These are phyloP conservation scores for Merodon equestris DNA, from an alignment of 2,888 invertebrate species.

Conservation along the genomic window DNA sequence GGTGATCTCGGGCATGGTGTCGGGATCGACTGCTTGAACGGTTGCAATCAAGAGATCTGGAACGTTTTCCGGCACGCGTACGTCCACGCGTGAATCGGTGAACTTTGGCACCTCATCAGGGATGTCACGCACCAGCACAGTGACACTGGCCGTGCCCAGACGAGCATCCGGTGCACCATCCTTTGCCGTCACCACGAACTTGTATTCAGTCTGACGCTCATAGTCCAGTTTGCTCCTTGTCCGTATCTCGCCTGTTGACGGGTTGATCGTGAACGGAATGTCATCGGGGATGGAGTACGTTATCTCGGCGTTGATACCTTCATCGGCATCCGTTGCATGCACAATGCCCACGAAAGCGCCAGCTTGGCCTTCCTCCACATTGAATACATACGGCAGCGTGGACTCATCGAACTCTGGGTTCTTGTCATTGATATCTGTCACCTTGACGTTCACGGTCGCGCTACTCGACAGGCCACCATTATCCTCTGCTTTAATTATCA, in stretches of 20 bases:
- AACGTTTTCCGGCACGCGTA: slow-evolving; percentile 91
- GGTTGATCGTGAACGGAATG: slow-evolving; percentile 89
- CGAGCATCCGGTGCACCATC: slow-evolving; percentile 92
- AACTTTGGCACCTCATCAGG: slow-evolving; percentile 91
- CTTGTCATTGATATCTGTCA: slow-evolving; percentile 95
- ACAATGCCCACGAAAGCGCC: slow-evolving; percentile 87
- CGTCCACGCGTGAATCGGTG: slow-evolving; percentile 85
- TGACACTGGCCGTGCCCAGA: slow-evolving; percentile 91
- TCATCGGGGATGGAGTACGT: slow-evolving; percentile 89
- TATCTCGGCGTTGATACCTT: slow-evolving; percentile 90
- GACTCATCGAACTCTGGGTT: slow-evolving; percentile 91
- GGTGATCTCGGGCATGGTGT: slow-evolving; percentile 89
- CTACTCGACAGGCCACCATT: slow-evolving; percentile 89
- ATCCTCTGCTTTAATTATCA: slow-evolving; percentile 93
- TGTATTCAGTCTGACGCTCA: slow-evolving; percentile 86
- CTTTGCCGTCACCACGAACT: slow-evolving; percentile 91
- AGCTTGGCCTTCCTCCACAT: slow-evolving; percentile 86
- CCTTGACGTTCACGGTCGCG: slow-evolving; percentile 91
- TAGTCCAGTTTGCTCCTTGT: slow-evolving; percentile 89
- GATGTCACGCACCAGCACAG: slow-evolving; percentile 88
- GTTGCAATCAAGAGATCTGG: slow-evolving; percentile 88
- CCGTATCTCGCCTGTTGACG: slow-evolving; percentile 87
- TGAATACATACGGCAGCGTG: slow-evolving; percentile 87
- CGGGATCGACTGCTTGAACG: slow-evolving; percentile 92
- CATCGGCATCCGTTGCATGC: slow-evolving; percentile 91